Evolutionary conservation across 2,888 invertebrate species (phyloP).

Genomic region (Buathra laborator): DNA sequence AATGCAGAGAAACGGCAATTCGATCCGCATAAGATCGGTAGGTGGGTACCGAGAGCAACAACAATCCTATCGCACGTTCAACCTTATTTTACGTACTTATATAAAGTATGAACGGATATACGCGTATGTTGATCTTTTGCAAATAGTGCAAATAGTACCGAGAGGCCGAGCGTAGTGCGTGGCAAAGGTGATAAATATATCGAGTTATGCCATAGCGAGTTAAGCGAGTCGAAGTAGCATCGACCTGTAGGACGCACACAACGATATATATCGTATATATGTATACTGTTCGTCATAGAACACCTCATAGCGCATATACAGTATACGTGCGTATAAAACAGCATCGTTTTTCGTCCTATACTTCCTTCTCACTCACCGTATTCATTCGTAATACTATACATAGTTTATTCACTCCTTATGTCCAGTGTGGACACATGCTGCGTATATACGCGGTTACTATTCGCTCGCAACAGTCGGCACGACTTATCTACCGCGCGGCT

Average conservation of each 20-base stretch:
- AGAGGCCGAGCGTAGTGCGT: slow-evolving; percentile 12
- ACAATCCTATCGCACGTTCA: slow-evolving; percentile 43
- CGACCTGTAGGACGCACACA: not conserved
- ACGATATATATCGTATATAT: too few species aligned
- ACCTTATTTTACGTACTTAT: slow-evolving; percentile 22
- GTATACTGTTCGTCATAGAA: slow-evolving; percentile 26
- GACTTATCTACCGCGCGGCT: slow-evolving; percentile 40
- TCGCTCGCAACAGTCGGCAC: slow-evolving; percentile 46
- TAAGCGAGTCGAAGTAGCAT: not conserved
- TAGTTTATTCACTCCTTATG: not conserved
- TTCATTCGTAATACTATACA: slow-evolving; percentile 39
- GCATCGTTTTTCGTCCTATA: slow-evolving; percentile 40
- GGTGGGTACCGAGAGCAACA: slow-evolving; percentile 24
- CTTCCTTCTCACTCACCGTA: slow-evolving; percentile 20
- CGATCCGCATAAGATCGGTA: slow-evolving; percentile 31
- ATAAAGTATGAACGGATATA: slow-evolving; percentile 9
- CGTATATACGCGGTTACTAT: slow-evolving; percentile 7
- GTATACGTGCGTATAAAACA: slow-evolving; percentile 22
- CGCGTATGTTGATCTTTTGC: slow-evolving; percentile 7
- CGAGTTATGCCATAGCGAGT: slow-evolving; percentile 33
- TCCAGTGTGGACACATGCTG: slow-evolving; percentile 12
- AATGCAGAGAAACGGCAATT: slow-evolving; percentile 38
- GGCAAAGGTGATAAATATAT: slow-evolving; percentile 51
- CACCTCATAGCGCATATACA: slow-evolving; percentile 16
- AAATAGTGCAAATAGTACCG: not conserved